Evolutionary conservation across 2,113 vertebrate species (phyloP), one percentile per base, ranked within the genome.

Genomic region (Stigmatopora argus): DNA sequence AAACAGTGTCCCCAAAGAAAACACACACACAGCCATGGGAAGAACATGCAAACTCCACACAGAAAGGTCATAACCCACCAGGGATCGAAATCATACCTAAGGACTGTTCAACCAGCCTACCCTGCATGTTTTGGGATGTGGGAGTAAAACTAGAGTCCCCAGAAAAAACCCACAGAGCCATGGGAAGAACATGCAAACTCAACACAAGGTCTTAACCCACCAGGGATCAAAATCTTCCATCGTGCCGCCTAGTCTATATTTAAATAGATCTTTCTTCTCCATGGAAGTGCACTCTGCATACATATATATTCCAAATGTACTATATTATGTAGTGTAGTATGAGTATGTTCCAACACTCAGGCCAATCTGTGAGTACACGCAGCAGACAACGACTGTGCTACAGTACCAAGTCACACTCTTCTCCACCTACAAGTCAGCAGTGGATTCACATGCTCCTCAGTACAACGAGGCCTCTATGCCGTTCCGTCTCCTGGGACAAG

Each of bases 361-460:
- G 62, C 14, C 35, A 44, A 19, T 60, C 9, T 1, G 31, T 41
- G 34, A 19, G 61, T 74, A 21, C 61, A 67, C 1, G 17, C 58
- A 59, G 63, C 17, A 38, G 18, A 60, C 59, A 38, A 49, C 52
- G 35, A 70, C 76, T 73, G 74, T 73, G 66, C 73, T 81, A 85
- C 81, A 71, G 73, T 81, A 78, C 69, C 62, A 34, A 82, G 86
- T 87, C 84, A 88, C 79, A 84, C 81, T 87, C 81, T 78, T 69
- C 62, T 58, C 82, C 78, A 63, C 77, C 59, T 68, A 77, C 59
- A 13, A 81, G 81, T 89, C 87, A 90, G 86, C 85, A 77, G 80
- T 85, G 84, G 64, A 41, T 87, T 90, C 89, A 90, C 86, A 90
- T 89, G 88, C 77, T 89, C 83, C 66, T 73, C 72, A 38, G 67